These are phyloP conservation scores for Aldabrachelys gigantea DNA, from an alignment of 2,113 vertebrate genomes.

Conservation along the genomic window DNA sequence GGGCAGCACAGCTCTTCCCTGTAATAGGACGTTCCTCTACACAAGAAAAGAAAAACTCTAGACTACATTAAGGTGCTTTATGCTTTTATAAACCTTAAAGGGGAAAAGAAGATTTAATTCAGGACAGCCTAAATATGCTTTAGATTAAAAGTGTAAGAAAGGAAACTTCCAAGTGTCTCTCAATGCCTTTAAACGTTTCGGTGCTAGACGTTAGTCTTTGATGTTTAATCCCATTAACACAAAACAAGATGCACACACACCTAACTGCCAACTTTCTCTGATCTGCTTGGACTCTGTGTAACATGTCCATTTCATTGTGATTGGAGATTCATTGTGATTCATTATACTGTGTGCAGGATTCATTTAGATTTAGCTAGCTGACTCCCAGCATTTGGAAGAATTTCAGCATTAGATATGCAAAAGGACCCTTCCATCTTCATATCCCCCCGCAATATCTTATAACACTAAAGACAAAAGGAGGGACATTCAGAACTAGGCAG, in stretches of 20 bases:
- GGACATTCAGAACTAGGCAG: not conserved
- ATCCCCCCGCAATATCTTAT: not conserved
- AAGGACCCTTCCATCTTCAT: not conserved
- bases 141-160: constrained; percentile 5
- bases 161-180: constrained; percentile 45
- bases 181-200: constrained; percentile 27
- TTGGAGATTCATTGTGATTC: too few species aligned
- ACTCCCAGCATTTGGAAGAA: constrained; percentile 10
- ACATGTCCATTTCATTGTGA: not conserved
- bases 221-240: constrained; percentile 64
- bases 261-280: constrained; percentile 20
- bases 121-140: constrained; percentile 23
- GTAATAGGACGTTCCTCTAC: constrained; percentile 42
- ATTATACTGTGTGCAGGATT: not conserved
- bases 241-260: constrained; percentile 61
- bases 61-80: constrained; percentile 30
- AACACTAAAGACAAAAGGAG: not conserved
- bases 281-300: constrained; percentile 28
- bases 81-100: constrained; percentile 27
- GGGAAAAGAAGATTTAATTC: constrained; percentile 29
- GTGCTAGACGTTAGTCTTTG: constrained; percentile 51
- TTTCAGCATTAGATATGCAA: constrained; percentile 8
- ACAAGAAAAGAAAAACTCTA: constrained; percentile 22
- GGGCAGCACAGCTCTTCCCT: constrained; percentile 7
- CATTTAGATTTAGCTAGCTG: constrained; percentile 42